Evolutionary conservation across 30 jellyfish, hydroid and myxozoan species (phyloP), one percentile per base, ranked within the genome.

Genomic region (Aurelia sp.): DNA sequence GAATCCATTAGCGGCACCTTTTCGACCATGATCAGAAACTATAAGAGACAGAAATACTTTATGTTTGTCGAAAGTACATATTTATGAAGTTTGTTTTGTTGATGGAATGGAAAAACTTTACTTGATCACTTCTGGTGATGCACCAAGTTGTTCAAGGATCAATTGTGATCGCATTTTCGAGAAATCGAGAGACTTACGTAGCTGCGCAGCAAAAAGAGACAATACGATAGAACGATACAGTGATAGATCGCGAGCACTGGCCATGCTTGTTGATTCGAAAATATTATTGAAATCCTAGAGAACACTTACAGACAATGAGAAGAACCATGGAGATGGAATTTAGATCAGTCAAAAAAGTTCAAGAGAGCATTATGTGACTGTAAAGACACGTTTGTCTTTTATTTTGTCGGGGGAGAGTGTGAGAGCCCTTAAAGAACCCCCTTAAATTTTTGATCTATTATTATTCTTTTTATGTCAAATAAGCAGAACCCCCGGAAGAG

Each of bases 321-420:
- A 63, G 10, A 63, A 15, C 74, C 74, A 63, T 63, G 74, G 74
- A 63, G 74, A 27, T 27, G 33, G 33, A 27, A 27, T 2, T 27
- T 27, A 63, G 11, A 63, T 20, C 74, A 63, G 74, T 63, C 27
- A 63, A 40, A 4, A 11, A 63, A 63, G 52, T 63, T 63, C 74
- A 63, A 63, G 35, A 63, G 74, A 63, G 19, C 52, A 4, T 63
- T 63, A 20, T 63, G 74, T 20, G 74, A 20, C 74, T 63, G 10
- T 63, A 20, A 3, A 17, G 35, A 44, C 31, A 35, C 31, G 40
- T 35, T 63, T 18, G 31, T 35, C 40, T 44, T 63, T 63, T 63
- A 20, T 20, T 63, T 63, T 63, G 74, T 17, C 40, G 74, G 74
- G 74, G 74, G 74, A 63, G 74, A 63, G 74, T 63, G 74, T 63